Conservation (phyloP, 2,797 vertebrate species). For the Tapirus indicus region DNA sequence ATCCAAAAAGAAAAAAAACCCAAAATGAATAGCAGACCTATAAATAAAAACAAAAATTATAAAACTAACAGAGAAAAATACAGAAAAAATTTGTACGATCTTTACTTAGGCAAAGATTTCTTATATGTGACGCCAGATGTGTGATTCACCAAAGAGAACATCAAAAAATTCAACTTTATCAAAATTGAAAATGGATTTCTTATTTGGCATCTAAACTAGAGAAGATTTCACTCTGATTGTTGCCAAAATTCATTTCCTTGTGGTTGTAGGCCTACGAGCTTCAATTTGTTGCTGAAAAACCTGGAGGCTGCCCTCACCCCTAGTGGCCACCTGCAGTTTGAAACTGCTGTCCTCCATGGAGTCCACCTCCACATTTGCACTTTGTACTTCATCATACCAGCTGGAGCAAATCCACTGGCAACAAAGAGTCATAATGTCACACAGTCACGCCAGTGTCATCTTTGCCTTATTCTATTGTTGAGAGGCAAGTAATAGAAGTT, state of each 20-base stretch:
- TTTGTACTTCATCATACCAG: background rate
- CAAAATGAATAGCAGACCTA: too few species aligned
- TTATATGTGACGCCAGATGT: too few species aligned
- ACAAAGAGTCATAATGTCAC: background rate
- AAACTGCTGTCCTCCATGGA: background rate
- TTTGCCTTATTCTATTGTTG: background rate
- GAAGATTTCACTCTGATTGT: too few species aligned
- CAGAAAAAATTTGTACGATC: too few species aligned
- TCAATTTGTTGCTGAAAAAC: background rate
- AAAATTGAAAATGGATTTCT: too few species aligned
- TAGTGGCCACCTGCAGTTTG: background rate
- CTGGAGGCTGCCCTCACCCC: background rate
- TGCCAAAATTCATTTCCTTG: too few species aligned
- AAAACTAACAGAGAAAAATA: too few species aligned
- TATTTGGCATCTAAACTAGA: too few species aligned
- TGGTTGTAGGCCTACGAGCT: background rate
- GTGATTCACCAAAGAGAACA: background rate
- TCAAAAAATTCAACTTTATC: background rate
- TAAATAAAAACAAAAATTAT: too few species aligned
- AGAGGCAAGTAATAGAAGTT: background rate
- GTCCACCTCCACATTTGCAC: too few species aligned
- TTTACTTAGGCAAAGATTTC: too few species aligned
- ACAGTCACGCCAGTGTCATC: background rate
- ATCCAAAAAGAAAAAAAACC: too few species aligned
- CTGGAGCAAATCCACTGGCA: background rate